Evolutionary conservation across 2,888 invertebrate genomes (phyloP), one percentile per base, ranked within the genome.

Genomic region (Eulithis testata): DNA sequence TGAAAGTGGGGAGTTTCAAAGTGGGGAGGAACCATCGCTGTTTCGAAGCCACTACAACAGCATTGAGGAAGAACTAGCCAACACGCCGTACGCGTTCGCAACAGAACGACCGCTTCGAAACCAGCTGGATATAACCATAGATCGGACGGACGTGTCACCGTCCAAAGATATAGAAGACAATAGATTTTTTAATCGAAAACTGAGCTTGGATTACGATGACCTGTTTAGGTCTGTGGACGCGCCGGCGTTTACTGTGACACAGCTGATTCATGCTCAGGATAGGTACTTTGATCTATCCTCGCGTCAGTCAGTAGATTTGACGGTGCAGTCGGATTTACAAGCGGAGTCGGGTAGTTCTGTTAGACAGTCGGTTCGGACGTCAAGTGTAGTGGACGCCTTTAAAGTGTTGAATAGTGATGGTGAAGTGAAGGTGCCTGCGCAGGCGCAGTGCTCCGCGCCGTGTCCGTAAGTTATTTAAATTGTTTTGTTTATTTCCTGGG

Each of bases 81-180:
- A 93, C 70, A 93, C 93, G 58, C 93, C 93, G 27, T 94, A 94
- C 78, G 93, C 93, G 63, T 94, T 94, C 83, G 87, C 90, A 0
- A 85, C 88, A 0, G 87, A 88, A 3, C 86, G 89, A 45, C 79
- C 88, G 11, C 53, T 14, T 72, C 84, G 0, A 79, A 51, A 74
- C 72, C 73, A 85, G 11, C 68, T 91, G 54, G 91, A 91, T 59
- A 89, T 91, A 0, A 90, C 89, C 0, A 89, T 90, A 5, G 80
- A 88, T 45, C 73, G 84, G 27, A 75, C 82, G 21, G 84, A 83
- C 60, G 70, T 73, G 0, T 88, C 88, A 0, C 89, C 89, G 0
- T 87, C 86, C 0, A 87, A 86, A 74, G 90, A 90, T 12, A 85
- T 91, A 0, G 87, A 89, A 61, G 88, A 91, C 82, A 85, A 91